Conservation (phyloP, 2,888 invertebrate genomes). For the Fragum sueziense region DNA sequence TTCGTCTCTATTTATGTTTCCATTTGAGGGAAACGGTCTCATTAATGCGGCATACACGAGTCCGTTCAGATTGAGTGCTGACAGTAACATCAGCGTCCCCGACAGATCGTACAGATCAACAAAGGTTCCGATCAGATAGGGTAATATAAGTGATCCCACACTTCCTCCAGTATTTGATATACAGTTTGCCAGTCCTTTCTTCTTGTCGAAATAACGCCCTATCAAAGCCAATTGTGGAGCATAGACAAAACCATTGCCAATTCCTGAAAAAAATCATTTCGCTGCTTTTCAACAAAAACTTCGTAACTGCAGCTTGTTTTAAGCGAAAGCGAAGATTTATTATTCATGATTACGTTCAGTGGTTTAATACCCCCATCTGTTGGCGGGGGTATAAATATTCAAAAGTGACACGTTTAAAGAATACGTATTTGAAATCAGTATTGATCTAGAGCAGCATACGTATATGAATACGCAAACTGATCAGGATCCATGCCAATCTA, state of each 20-base stretch:
- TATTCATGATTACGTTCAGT: no score
- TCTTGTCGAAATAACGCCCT: slow-evolving; percentile 58
- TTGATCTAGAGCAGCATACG: no score
- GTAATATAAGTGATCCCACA: slow-evolving; percentile 54
- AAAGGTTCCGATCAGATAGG: slow-evolving; percentile 26
- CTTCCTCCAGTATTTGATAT: slow-evolving; percentile 54
- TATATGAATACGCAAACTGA: no score
- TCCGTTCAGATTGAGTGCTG: slow-evolving; percentile 45
- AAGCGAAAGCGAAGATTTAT: no score
- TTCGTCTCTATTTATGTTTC: not conserved
- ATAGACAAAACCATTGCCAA: slow-evolving; percentile 46
- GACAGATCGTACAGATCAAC: slow-evolving; percentile 52
- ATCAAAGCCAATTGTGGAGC: slow-evolving; percentile 47
- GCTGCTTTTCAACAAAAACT: no score
- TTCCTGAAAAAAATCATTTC: slow-evolving; percentile 56
- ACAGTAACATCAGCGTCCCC: slow-evolving; percentile 52
- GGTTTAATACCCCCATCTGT: no score
- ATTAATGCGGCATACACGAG: slow-evolving; percentile 53
- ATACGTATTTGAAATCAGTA: no score
- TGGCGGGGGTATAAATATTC: no score
- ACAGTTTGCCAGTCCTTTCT: slow-evolving; percentile 60
- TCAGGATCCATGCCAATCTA: no score
- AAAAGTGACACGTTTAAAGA: no score
- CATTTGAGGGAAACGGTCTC: slow-evolving; percentile 23
- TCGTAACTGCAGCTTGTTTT: no score